Percentiles rank a stretch among this genome's conserved stretches.
phyloP scores from a whole-genome alignment of 1,140 invertebrate genomes.

The Camponotus vicinus region DNA sequence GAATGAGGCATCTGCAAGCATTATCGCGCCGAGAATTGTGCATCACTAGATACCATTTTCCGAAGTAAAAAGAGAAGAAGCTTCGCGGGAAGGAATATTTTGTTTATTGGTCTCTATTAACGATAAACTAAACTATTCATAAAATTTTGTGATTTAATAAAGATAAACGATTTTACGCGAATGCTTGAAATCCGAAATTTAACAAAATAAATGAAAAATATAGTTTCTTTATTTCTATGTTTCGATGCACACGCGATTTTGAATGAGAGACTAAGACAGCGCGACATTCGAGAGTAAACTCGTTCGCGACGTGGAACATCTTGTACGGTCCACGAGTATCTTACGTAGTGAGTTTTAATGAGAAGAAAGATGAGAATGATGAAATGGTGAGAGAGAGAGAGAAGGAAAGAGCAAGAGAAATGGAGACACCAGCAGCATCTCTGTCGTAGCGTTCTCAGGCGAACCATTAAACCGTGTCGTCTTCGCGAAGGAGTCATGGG shows the following conservation, averaged over 20 bases:
- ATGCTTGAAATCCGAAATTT: neutral
- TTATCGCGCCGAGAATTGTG: neutral
- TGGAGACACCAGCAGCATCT: slow-evolving; percentile 19
- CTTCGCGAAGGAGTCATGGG: slow-evolving; percentile 67
- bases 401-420: neutral
- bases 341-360: slow-evolving; percentile 32
- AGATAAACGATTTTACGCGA: neutral
- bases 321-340: slow-evolving; percentile 39
- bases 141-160: neutral
- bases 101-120: neutral
- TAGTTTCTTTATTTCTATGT: neutral
- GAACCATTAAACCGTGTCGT: slow-evolving; percentile 76
- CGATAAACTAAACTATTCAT: neutral
- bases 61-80: neutral
- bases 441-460: slow-evolving; percentile 70
- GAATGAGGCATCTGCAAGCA: slow-evolving; percentile 20
- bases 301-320: slow-evolving; percentile 36
- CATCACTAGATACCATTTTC: slow-evolving; percentile 20
- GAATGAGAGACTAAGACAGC: slow-evolving; percentile 41
- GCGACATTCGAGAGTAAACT: slow-evolving; percentile 57
- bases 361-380: slow-evolving; percentile 26
- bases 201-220: neutral
- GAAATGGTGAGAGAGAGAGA: neutral
- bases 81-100: neutral
- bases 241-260: neutral